Evolutionary conservation across 2,113 vertebrate genomes (phyloP).

Genomic region (Cricetomys ansorgei): DNA sequence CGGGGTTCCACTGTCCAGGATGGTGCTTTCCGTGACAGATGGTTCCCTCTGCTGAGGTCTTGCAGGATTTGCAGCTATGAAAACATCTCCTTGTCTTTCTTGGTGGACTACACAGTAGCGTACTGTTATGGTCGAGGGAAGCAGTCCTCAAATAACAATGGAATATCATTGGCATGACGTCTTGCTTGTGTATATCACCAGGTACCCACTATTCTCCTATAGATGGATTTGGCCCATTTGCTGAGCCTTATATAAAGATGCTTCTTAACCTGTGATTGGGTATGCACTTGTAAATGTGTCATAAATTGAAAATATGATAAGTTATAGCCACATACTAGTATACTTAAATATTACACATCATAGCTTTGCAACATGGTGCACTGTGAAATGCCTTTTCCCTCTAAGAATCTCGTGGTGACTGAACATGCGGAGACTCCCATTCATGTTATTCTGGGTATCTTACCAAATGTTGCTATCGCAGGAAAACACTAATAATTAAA

Average conservation of each 20-base stretch:
- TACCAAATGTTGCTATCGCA: background rate
- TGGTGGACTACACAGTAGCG: too few species aligned
- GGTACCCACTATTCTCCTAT: background rate
- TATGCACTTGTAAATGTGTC: background rate
- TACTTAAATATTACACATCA: background rate
- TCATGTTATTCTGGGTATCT: background rate
- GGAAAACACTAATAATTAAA: background rate
- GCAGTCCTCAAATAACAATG: background rate
- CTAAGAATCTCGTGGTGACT: background rate
- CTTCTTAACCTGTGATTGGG: background rate
- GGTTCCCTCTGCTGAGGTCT: too few species aligned
- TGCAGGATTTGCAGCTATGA: too few species aligned
- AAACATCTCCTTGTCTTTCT: too few species aligned
- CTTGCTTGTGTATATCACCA: background rate
- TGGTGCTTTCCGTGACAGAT: too few species aligned
- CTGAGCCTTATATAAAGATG: background rate
- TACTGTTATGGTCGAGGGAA: background rate
- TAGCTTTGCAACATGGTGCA: background rate
- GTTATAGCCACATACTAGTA: background rate
- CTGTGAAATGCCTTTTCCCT: too few species aligned
- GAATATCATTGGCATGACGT: too few species aligned
- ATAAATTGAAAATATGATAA: background rate
- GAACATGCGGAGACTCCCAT: background rate
- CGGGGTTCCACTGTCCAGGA: too few species aligned
- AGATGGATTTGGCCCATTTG: background rate